Evolutionary conservation across 1,140 invertebrate genomes (phyloP).

Genomic region (Nasonia giraulti): DNA sequence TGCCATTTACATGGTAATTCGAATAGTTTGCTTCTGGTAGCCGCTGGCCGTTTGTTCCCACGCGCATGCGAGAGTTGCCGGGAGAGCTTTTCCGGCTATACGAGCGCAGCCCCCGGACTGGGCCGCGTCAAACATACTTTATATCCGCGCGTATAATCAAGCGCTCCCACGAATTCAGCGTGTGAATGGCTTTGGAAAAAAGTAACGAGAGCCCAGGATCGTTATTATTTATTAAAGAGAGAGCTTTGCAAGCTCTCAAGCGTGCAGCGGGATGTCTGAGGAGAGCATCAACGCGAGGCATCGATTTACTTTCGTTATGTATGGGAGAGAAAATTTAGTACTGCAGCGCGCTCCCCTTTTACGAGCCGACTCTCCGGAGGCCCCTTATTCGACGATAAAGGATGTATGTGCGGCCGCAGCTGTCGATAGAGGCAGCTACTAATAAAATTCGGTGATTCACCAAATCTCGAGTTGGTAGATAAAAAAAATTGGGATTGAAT

Average conservation of each 20-base stretch:
- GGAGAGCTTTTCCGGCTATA: neutral
- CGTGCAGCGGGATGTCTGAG: no score
- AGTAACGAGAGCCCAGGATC: no score
- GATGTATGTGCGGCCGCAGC: neutral
- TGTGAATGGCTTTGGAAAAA: neutral
- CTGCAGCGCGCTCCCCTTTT: neutral
- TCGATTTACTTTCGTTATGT: neutral
- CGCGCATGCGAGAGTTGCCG: neutral
- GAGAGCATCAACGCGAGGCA: neutral
- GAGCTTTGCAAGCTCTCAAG: no score
- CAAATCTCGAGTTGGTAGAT: no score
- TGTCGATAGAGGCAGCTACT: neutral
- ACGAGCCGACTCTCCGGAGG: neutral
- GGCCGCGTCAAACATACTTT: slow-evolving; percentile 40
- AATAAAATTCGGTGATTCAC: neutral
- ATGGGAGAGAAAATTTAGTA: neutral
- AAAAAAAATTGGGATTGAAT: no score
- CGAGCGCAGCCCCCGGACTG: neutral
- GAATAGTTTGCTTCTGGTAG: slow-evolving; percentile 34
- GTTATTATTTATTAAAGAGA: no score
- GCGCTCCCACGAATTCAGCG: neutral
- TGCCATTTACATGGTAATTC: slow-evolving; percentile 53
- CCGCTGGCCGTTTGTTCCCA: neutral
- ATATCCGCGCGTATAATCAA: slow-evolving; percentile 29
- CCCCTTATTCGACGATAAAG: neutral